phyloP scores from a whole-genome alignment of 2,888 invertebrate species.

The Lasioglossum vierecki region DNA sequence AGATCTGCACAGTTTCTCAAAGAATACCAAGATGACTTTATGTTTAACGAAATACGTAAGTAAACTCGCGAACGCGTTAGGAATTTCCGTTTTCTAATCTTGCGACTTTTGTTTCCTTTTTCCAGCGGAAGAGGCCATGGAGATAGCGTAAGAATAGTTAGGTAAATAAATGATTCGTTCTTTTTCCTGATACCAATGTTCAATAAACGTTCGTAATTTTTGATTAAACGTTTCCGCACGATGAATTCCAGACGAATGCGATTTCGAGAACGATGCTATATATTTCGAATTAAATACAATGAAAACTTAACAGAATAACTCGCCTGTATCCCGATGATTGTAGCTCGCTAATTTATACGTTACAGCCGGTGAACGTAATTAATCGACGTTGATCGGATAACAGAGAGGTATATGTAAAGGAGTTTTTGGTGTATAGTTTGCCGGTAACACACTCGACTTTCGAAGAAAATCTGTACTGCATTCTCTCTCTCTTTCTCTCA shows the following conservation, averaged over 20 bases:
- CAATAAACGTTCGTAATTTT: slow-evolving; percentile 30
- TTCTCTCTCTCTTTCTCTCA: neutral
- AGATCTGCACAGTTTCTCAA: slow-evolving; percentile 96
- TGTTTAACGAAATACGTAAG: slow-evolving; percentile 90
- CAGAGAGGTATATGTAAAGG: slow-evolving; percentile 67
- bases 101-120: slow-evolving; percentile 51
- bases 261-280: slow-evolving; percentile 40
- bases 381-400: slow-evolving; percentile 37
- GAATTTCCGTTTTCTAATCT: neutral
- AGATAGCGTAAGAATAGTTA: slow-evolving; percentile 68
- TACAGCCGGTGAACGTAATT: slow-evolving; percentile 10
- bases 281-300: slow-evolving; percentile 54
- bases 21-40: slow-evolving; percentile 98
- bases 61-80: slow-evolving; percentile 22
- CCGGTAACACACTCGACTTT: slow-evolving; percentile 40
- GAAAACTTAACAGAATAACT: slow-evolving; percentile 52
- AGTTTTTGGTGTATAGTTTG: slow-evolving; percentile 76
- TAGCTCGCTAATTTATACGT: slow-evolving; percentile 31
- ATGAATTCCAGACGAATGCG: neutral
- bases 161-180: slow-evolving; percentile 28
- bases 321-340: slow-evolving; percentile 10
- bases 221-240: neutral
- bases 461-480: neutral
- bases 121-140: slow-evolving; percentile 78
- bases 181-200: slow-evolving; percentile 13